Base-by-base conservation (phyloP, 2,888 invertebrate genomes). In the Acrobeloides nanus region DNA sequence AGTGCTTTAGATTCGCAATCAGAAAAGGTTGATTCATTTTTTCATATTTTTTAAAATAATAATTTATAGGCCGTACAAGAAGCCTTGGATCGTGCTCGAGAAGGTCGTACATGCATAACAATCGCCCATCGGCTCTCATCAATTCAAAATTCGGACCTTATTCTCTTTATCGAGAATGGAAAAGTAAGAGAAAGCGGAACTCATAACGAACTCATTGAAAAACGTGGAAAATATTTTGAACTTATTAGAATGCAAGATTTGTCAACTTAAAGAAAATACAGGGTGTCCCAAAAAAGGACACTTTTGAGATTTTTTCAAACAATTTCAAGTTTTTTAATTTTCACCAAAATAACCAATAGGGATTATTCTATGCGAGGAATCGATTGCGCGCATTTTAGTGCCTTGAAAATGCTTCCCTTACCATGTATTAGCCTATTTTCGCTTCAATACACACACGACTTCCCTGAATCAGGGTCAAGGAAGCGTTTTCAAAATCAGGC, bases 111-210 rank as follows among this genome's bases (percentile, higher is more conserved):
- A 1, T 67, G 66, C 43, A 60, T 68, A 29, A 64, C 64, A 12
- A 66, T 68, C 21, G 68, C 68, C 23, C 68, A 68, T 54, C 57
- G 66, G 7, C 51, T 68, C 24, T 68, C 67, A 4, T 59, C 64
- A 18, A 66, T 68, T 25, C 65, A 64, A 41, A 67, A 68, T 34
- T 53, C 65, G 1, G 64, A 68, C 38, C 47, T 62, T 38, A 68
- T 68, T 32, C 58, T 68, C 25, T 61, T 63, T 42, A 57, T 68
- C 18, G 68, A 64, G 20, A 47, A 57, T 38, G 61, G 64, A 38
- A 45, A 41, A 34, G 43, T 58, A 17, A 21, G 55, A 12, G 67
- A 67, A 52, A 43, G 46, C 25, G 67, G 66, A 34, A 65, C 54
- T 12, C 67, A 67, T 38, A 37, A 46, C 15, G 56, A 60, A 31